Evolutionary conservation across 1,140 invertebrate species (phyloP).

Genomic region (Ericerus pela): DNA sequence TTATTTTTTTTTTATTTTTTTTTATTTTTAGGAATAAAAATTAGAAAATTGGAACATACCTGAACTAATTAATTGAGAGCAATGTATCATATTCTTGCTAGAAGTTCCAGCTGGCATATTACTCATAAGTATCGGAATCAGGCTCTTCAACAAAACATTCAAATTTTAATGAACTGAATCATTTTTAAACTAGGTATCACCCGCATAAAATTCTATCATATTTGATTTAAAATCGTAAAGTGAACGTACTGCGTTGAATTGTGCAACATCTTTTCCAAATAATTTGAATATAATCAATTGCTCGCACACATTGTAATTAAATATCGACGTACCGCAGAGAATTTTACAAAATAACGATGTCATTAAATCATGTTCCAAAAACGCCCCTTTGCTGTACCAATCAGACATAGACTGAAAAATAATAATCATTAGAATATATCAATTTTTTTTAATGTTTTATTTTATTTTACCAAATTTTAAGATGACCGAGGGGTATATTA

Average conservation of each 20-base stretch:
- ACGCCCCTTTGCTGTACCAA: constrained; percentile 2
- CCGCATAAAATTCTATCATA: too few species aligned
- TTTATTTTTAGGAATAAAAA: neutral
- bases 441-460: too few species aligned
- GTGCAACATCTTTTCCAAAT: neutral
- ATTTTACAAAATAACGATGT: neutral
- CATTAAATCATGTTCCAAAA: constrained; percentile 1
- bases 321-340: neutral
- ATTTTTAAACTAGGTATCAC: too few species aligned
- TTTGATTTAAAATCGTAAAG: too few species aligned
- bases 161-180: too few species aligned
- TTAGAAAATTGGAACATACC: neutral
- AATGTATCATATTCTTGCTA: neutral
- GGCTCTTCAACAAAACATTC: neutral
- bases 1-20: too few species aligned
- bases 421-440: neutral
- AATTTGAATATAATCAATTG: neutral
- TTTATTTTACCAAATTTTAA: too few species aligned
- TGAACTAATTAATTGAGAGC: neutral
- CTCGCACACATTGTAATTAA: neutral
- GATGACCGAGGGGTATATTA: too few species aligned
- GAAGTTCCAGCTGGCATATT: neutral
- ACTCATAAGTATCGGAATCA: neutral
- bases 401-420: constrained; percentile 5
- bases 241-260: neutral